A percentile compares a stretch with the other conserved stretches of the same genome.
phyloP scores from a whole-genome alignment of 2,113 vertebrate species.

The Tapirus terrestris region DNA sequence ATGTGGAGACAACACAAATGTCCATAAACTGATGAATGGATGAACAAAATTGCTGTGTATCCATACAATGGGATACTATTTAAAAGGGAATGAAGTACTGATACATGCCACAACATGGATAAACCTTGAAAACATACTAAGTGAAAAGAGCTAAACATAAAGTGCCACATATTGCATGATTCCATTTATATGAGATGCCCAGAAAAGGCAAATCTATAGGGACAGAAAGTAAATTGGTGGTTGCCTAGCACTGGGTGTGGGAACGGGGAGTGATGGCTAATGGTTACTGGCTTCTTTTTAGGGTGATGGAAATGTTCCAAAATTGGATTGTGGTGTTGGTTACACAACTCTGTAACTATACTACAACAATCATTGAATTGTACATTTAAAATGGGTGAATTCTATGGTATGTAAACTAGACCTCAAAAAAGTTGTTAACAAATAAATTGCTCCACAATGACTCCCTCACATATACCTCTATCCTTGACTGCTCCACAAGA shows the following conservation, averaged over 20 bases:
- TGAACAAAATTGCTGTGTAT: background rate
- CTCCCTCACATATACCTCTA: background rate
- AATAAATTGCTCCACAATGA: slow-evolving; percentile 17
- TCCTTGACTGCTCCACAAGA: background rate
- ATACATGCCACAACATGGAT: background rate
- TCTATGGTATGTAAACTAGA: slow-evolving; percentile 46
- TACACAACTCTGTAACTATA: slow-evolving; percentile 47
- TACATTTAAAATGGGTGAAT: slow-evolving; percentile 35
- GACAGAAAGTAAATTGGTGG: background rate
- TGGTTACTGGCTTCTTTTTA: background rate
- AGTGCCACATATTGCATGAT: background rate
- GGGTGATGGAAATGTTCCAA: slow-evolving; percentile 46
- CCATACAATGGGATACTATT: background rate
- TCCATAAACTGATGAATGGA: background rate
- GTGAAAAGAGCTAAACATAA: background rate
- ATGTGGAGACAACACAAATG: slow-evolving; percentile 22
- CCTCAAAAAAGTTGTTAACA: slow-evolving; percentile 33
- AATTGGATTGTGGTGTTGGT: slow-evolving; percentile 18
- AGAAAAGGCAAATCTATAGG: background rate
- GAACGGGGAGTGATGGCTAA: background rate
- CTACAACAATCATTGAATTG: slow-evolving; percentile 14
- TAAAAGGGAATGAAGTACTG: background rate
- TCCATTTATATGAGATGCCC: background rate
- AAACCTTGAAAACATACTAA: background rate
- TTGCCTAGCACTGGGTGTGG: background rate